These are phyloP conservation scores for Micropoecilia bifurca DNA, from an alignment of 2,797 vertebrate species.

Conservation along the genomic window DNA sequence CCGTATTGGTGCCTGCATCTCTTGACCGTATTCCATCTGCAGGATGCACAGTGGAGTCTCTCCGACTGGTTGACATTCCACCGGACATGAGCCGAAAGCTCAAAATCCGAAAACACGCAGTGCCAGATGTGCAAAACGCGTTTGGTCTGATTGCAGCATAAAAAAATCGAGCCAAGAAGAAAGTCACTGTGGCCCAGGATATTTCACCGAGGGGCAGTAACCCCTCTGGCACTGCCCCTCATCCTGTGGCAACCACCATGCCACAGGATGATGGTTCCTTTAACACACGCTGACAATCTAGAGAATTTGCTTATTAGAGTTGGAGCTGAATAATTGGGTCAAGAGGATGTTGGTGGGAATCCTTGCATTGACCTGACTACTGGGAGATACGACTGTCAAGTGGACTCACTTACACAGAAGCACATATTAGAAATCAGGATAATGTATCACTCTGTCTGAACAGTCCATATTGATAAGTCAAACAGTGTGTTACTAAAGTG, in stretches of 20 bases:
- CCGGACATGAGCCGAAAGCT: too few species aligned
- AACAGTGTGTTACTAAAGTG: neutral
- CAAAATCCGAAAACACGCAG: too few species aligned
- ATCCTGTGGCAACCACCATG: too few species aligned
- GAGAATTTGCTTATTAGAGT: neutral
- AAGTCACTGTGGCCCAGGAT: neutral
- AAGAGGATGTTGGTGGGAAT: constrained; percentile 1
- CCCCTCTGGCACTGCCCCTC: too few species aligned
- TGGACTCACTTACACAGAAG: constrained; percentile 23
- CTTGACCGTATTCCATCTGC: too few species aligned
- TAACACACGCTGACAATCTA: constrained; percentile 24
- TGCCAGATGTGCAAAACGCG: too few species aligned
- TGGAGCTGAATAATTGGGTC: constrained; percentile 4
- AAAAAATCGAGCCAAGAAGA: neutral
- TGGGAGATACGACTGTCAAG: constrained; percentile 35
- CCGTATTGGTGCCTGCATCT: too few species aligned
- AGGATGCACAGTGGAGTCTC: too few species aligned
- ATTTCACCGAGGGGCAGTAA: neutral
- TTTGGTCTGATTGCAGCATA: too few species aligned
- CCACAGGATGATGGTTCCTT: neutral
- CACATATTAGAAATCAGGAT: neutral
- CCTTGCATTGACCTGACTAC: constrained; percentile 28
- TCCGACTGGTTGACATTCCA: too few species aligned
- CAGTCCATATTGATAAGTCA: constrained; percentile 17
- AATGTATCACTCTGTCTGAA: constrained; percentile 3